Base-by-base conservation (phyloP, 1,140 invertebrate genomes). In the Drosophila gunungcola region DNA sequence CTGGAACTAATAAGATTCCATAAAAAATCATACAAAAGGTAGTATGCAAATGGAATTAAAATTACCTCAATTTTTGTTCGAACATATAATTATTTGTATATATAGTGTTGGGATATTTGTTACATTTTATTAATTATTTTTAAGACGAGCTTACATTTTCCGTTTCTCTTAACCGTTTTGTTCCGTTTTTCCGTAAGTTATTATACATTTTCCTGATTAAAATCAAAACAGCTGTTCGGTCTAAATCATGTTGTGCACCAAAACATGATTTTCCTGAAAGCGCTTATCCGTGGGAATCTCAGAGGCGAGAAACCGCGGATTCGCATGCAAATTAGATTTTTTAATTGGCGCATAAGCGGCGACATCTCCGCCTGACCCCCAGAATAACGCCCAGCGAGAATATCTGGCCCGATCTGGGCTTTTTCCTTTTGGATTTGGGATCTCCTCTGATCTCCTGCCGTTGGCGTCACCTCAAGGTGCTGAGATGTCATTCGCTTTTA, bases 261-360 rank as follows among this genome's bases (percentile, higher is more conserved):
- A 1, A 3, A 12, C 9, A 41, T n/a, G 10, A 43, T 32, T 52
- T 36, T 38, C 3, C 1, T 2, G 5, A 29, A 41, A n/a, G 10
- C 39, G 42, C 63, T 69, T 70, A 70, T 69, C 67, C 64, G 64
- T 70, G 67, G 67, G 67, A 70, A 70, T 70, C 64, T 36, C 34
- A 0, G 11, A 43, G 58, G 64, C 43, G 61, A 53, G 60, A 53
- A 27, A 65, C 45, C 12, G 32, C 12, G 41, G 60, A 68, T 51
- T 65, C 77, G 56, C 67, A 88, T 88, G 84, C 84, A 88, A 88
- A 88, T 88, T 88, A 84, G 85, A 89, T 78, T 89, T 77, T 89
- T 88, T 88, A 88, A 88, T 88, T 88, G 84, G 83, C 67, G 82
- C 75, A 72, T 85, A 80, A 86, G 61, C 70, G 73, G 51, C 76